Evolutionary conservation across 2,888 invertebrate genomes (phyloP).

Genomic region (Thymelicus sylvestris): DNA sequence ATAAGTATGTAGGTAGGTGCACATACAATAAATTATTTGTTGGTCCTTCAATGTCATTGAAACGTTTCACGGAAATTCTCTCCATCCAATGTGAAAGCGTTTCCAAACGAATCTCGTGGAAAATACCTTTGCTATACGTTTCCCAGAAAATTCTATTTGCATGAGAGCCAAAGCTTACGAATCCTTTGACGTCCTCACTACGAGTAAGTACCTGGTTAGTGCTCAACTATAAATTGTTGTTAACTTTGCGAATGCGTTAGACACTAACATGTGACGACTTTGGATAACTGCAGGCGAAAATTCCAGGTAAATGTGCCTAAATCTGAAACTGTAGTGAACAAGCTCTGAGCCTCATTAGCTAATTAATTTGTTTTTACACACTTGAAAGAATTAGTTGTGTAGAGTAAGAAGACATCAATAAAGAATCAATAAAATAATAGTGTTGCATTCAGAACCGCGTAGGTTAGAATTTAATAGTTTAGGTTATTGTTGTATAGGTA

Average conservation of each 20-base stretch:
- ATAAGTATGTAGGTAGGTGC: too few species aligned
- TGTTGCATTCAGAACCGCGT: too few species aligned
- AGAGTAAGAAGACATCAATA: too few species aligned
- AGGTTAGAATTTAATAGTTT: too few species aligned
- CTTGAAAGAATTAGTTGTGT: too few species aligned
- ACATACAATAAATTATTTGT: too few species aligned
- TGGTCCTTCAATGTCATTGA: background rate
- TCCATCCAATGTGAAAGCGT: constrained; percentile 1
- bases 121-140: constrained; percentile 19
- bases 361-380: too few species aligned
- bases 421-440: too few species aligned
- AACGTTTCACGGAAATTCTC: constrained; percentile 11
- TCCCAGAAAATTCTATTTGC: constrained; percentile 20
- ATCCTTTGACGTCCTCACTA: constrained; percentile 11
- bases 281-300: background rate
- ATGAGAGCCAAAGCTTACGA: constrained; percentile 6
- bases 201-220: constrained; percentile 1
- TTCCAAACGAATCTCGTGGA: constrained; percentile 23
- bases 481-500: too few species aligned
- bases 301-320: background rate
- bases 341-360: too few species aligned
- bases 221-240: background rate
- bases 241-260: background rate
- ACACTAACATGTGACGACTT: background rate
- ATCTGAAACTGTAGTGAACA: too few species aligned